Percentiles rank a stretch among this genome's conserved stretches.
Evolutionary conservation across 2,113 vertebrate genomes (phyloP).

Genomic region (Aphyosemion australe): DNA sequence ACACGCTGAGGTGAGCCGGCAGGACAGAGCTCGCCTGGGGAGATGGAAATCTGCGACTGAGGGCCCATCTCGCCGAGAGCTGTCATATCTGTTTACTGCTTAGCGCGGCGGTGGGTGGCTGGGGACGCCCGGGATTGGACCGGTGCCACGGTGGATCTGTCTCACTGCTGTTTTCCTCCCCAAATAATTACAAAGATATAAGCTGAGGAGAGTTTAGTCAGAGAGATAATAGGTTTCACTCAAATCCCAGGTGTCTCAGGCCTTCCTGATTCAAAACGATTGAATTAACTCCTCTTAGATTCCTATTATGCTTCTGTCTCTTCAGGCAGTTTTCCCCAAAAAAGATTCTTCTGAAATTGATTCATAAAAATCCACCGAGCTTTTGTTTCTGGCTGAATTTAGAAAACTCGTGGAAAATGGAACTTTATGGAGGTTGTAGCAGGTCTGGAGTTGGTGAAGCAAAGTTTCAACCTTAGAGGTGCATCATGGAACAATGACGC

Average conservation of each 20-base stretch:
- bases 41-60: conserved; percentile 56
- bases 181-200: conserved; percentile 18
- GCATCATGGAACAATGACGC: too few species aligned
- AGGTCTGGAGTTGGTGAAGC: too few species aligned
- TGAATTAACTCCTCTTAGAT: neutral
- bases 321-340: too few species aligned
- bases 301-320: neutral
- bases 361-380: too few species aligned
- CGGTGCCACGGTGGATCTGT: conserved; percentile 26
- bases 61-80: conserved; percentile 37
- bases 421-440: too few species aligned
- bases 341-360: too few species aligned
- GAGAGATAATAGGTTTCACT: neutral
- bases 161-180: conserved; percentile 21
- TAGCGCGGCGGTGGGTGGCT: conserved; percentile 26
- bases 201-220: conserved; percentile 3
- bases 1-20: conserved; percentile 46
- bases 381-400: too few species aligned
- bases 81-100: conserved; percentile 64
- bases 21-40: conserved; percentile 54
- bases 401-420: too few species aligned
- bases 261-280: neutral
- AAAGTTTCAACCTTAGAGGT: too few species aligned
- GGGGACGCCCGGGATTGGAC: conserved; percentile 11
- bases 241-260: neutral